Conservation (phyloP, 2,113 vertebrate species). For the Platichthys flesus region DNA sequence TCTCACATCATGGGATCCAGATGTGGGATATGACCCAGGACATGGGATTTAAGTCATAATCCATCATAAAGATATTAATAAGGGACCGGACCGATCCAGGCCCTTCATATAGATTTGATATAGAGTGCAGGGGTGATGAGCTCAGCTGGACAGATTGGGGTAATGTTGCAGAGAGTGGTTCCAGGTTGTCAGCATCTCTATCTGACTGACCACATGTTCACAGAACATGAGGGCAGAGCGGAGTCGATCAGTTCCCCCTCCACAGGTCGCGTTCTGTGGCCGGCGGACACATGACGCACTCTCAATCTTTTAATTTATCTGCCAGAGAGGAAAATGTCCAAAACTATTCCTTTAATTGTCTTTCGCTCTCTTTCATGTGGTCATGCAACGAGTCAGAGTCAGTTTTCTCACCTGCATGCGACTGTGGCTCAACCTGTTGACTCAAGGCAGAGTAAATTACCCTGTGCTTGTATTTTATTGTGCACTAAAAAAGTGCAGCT, state of each 20-base stretch:
- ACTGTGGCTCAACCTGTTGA: slow-evolving; percentile 43
- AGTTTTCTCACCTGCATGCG: slow-evolving; percentile 50
- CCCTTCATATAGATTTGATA: slow-evolving; percentile 29
- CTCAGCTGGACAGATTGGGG: slow-evolving; percentile 52
- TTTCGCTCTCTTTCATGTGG: slow-evolving; percentile 23
- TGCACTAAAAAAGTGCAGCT: slow-evolving; percentile 46
- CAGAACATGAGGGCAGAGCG: background rate
- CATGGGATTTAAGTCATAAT: slow-evolving; percentile 51
- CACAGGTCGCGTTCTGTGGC: background rate
- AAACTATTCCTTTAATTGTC: slow-evolving; percentile 3
- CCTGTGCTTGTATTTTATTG: slow-evolving; percentile 55
- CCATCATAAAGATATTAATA: slow-evolving; percentile 59
- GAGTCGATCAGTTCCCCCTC: background rate
- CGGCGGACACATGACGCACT: background rate
- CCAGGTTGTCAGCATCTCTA: slow-evolving; percentile 43
- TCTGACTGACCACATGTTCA: slow-evolving; percentile 23
- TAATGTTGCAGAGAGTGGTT: slow-evolving; percentile 53
- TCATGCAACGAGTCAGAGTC: slow-evolving; percentile 23
- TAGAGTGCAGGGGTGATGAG: slow-evolving; percentile 22
- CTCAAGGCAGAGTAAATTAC: slow-evolving; percentile 51
- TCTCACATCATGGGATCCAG: slow-evolving; percentile 58
- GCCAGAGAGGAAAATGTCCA: background rate
- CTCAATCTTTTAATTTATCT: background rate
- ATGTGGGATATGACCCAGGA: slow-evolving; percentile 59
- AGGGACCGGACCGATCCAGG: slow-evolving; percentile 37